Evolutionary conservation across 2,797 vertebrate species (phyloP), one percentile per base, ranked within the genome.

Genomic region (Tenualosa thibaudeaui): DNA sequence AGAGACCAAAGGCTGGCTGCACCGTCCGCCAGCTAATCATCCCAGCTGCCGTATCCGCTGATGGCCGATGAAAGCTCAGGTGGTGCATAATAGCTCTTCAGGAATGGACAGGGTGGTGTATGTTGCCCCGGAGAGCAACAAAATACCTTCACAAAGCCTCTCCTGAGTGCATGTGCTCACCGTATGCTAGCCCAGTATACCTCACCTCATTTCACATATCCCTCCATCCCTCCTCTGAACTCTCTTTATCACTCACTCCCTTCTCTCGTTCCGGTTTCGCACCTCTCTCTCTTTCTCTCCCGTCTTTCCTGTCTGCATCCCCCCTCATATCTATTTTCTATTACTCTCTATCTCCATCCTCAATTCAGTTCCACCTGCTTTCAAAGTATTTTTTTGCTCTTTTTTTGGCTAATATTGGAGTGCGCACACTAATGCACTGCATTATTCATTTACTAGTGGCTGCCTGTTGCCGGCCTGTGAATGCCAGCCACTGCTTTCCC

Each of bases 281-380:
- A 81, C 83, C 84, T 90, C 84, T 89, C 81, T 81, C 56, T 81
- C 56, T 60, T 0, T 22, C 2, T 82, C 78, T 82, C 31, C 54
- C 22, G 12, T 13, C 51, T 53, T 53, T 53, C 10, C 54, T 56
- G 54, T 56, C 54, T 56, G 54, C 19, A 1, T 56, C 17, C 17
- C 15, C 0, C 19, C 86, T 86, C 81, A 56, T 85, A 84, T 86
- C 86, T 84, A 86, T 90, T 83, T 84, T 81, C 40, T 83, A 90
- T 86, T 86, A 88, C 89, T 90, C 87, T 85, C 85, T 78, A 85
- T 87, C 54, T 17, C 81, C 26, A 9, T 24, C 53, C 49, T 19
- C 17, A 26, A 56, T 43, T 37, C 68, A 40, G 26, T 75, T 37
- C 13, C 68, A 7, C 71, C 31, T 31, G 31, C 37, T 40, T 13